Base-by-base conservation (phyloP, 2,113 vertebrate species). In the Dromiciops gliroides region DNA sequence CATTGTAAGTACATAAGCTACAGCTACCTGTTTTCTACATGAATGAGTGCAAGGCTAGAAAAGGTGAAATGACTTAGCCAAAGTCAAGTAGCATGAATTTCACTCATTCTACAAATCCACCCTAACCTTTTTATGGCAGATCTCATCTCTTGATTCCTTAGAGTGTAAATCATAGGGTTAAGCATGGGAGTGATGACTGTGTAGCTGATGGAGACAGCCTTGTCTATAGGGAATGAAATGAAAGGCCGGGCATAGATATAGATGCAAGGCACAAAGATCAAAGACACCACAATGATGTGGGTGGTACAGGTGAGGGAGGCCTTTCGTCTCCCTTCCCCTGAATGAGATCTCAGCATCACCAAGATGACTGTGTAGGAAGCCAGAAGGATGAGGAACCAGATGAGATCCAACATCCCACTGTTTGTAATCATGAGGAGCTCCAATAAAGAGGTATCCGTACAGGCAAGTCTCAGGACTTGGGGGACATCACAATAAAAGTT, bases 91-190 rank as follows among this genome's bases (percentile, higher is more conserved):
- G 11, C 37, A 50, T 90, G 60, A 91, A 89, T 6, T 90, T 83
- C n/a, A 83, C 67, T 83, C 67, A 83, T 83, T 83, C 67, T 83
- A 44, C n/a, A 83, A 83, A 44, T 44, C 37, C n/a, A 94, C 22
- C 96, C 91, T 89, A 97, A 93, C 92, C 93, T 98, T 92, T 94
- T 98, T 93, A 97, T 88, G 26, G 97, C 94, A 14, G 50, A 83
- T 89, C 97, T 96, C 90, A 97, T 97, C 94, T 98, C 96, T 91
- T 96, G 95, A 52, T 97, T 98, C 90, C 97, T 96, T 91, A 98
- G 90, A 0, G 98, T 97, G 44, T 98, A 98, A 94, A 98, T 97
- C 91, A 98, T 89, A 49, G 98, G 98, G 56, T 97, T 98, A 49
- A 98, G 92, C 95, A 98, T 97, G 28, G 98, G 96, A 9, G 97